These are phyloP conservation scores for Ptychoptera albimana DNA, from an alignment of 2,888 invertebrate species.

Conservation along the genomic window DNA sequence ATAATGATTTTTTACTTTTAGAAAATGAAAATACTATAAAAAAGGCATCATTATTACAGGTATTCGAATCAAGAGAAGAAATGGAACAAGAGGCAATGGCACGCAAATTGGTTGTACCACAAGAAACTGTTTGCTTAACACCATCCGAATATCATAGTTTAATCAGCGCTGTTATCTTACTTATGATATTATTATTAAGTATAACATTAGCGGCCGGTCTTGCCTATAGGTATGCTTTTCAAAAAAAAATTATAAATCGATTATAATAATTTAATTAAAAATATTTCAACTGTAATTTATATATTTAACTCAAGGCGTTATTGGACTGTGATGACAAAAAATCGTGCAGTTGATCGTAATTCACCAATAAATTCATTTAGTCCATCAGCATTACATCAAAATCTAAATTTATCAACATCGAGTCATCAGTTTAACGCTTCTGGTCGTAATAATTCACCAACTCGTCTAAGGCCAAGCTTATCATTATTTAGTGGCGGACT, in stretches of 20 bases:
- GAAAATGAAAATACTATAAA: not conserved
- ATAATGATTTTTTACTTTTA: not conserved
- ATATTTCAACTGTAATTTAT: constrained; percentile 8
- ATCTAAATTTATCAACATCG: constrained; percentile 23
- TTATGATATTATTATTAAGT: constrained; percentile 57
- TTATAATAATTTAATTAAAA: constrained; percentile 1
- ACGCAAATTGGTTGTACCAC: constrained; percentile 44
- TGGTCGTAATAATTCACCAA: constrained; percentile 12
- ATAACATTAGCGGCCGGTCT: constrained; percentile 57
- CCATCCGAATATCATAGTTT: constrained; percentile 72
- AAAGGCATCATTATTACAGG: constrained; percentile 33
- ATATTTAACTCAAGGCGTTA: constrained; percentile 41
- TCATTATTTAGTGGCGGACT: constrained; percentile 52
- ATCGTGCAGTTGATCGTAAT: constrained; percentile 35
- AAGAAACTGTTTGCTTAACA: constrained; percentile 62
- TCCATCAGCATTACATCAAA: constrained; percentile 31
- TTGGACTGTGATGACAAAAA: constrained; percentile 62
- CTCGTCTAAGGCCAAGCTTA: constrained; percentile 19
- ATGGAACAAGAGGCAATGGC: constrained; percentile 44
- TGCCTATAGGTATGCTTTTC: constrained; percentile 53
- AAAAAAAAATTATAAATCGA: not conserved
- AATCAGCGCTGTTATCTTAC: constrained; percentile 59
- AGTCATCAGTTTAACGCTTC: constrained; percentile 18
- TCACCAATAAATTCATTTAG: constrained; percentile 30
- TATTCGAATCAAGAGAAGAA: constrained; percentile 66